Percentiles rank a stretch among this genome's conserved stretches.
phyloP scores from a whole-genome alignment of 2,888 invertebrate genomes.

The Ochlodes sylvanus region DNA sequence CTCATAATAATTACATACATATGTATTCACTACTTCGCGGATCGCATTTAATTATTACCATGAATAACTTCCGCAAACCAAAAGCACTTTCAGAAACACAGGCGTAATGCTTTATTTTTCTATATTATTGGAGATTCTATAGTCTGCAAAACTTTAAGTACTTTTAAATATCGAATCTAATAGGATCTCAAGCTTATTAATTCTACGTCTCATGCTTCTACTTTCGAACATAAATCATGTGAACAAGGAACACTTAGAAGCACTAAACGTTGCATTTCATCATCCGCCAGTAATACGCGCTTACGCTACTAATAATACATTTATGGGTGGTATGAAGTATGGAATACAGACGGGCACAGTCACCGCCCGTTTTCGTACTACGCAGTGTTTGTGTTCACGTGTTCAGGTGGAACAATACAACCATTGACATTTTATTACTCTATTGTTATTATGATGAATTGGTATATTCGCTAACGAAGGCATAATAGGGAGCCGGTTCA shows the following conservation, averaged over 20 bases:
- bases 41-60: background rate
- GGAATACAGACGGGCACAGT: slow-evolving; percentile 29
- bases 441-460: slow-evolving; percentile 49
- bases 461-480: slow-evolving; percentile 38
- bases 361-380: slow-evolving; percentile 35
- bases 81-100: slow-evolving; percentile 57
- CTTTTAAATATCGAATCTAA: slow-evolving; percentile 23
- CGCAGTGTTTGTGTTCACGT: slow-evolving; percentile 46
- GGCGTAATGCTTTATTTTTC: slow-evolving; percentile 64
- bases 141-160: slow-evolving; percentile 4
- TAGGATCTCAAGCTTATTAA: slow-evolving; percentile 48
- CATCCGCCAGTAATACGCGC: slow-evolving; percentile 62
- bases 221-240: slow-evolving; percentile 36
- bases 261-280: slow-evolving; percentile 60
- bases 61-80: background rate
- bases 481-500: slow-evolving; percentile 41
- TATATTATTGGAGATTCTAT: slow-evolving; percentile 46
- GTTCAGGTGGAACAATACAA: slow-evolving; percentile 65
- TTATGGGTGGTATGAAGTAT: slow-evolving; percentile 47
- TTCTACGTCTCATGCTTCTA: slow-evolving; percentile 50
- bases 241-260: slow-evolving; percentile 43
- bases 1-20: no score
- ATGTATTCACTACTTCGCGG: no score
- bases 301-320: slow-evolving; percentile 71
- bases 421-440: slow-evolving; percentile 61